Percentiles rank a stretch among this genome's conserved stretches.
Evolutionary conservation across 2,113 vertebrate species (phyloP).

Genomic region (Elanoides forficatus): DNA sequence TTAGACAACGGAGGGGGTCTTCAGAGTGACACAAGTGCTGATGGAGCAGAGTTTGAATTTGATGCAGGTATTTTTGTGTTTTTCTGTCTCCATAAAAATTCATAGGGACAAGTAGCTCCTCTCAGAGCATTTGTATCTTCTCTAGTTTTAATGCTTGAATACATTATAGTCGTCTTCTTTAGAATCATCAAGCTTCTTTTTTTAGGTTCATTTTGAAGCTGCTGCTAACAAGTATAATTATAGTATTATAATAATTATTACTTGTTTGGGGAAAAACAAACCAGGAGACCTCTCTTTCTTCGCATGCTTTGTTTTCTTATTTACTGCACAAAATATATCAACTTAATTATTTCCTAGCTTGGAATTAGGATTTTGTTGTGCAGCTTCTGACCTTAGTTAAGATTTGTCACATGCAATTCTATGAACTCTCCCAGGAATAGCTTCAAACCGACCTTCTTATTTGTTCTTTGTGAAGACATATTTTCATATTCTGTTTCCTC

Average conservation of each 20-base stretch:
- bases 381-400: neutral
- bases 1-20: slow-evolving; percentile 86
- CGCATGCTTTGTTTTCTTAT: neutral
- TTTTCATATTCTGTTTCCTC: neutral
- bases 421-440: neutral
- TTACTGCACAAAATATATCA: neutral
- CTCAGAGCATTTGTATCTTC: neutral
- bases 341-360: neutral
- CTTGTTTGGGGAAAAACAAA: neutral
- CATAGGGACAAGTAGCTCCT: neutral
- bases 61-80: slow-evolving; percentile 85
- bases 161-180: neutral
- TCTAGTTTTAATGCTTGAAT: neutral
- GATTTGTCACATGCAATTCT: neutral
- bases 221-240: neutral
- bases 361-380: neutral
- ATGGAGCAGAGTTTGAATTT: slow-evolving; percentile 96
- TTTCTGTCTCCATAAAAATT: neutral
- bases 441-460: neutral
- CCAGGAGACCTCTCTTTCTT: neutral
- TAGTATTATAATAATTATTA: neutral
- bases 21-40: slow-evolving; percentile 96
- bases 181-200: neutral
- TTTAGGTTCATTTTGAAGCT: neutral
- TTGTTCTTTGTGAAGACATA: neutral